Base-by-base conservation (phyloP, 2,888 invertebrate species). In the Erebia palarica region DNA sequence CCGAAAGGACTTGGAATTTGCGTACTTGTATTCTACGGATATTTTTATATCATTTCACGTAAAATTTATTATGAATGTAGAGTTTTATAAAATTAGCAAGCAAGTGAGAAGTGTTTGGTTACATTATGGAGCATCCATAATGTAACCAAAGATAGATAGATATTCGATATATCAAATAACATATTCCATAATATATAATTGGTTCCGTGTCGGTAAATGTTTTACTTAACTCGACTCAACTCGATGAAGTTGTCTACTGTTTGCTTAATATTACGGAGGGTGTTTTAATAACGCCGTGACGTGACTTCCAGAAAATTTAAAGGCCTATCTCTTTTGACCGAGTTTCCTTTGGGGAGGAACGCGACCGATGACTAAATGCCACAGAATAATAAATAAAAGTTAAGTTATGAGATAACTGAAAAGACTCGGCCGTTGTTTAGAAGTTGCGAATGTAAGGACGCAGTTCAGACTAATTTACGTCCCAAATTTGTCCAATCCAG, bases 271-370 rank as follows among this genome's bases (percentile, higher is more conserved):
- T 67, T 67, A 65, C 69, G 63, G 60, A 75, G 78, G 78, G 75
- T 79, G 78, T 83, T 83, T 81, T 78, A 78, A 80, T 78, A 82
- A 82, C 82, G 79, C 71, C 66, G 79, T 85, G 80, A 87, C 90
- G 90, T 91, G 90, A 84, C 85, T 83, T 55, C 69, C 80, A 78
- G 81, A 81, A 84, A 83, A 86, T 89, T 87, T 84, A 71, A 73
- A 82, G 85, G 89, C 84, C 88, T 90, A 86, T 67, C 70, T 70
- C 42, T 71, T 72, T 68, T 60, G 64, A 69, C 72, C 66, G 64
- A 68, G 42, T 73, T 71, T 65, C 60, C 68, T 49, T 63, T 21
- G 14, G 60, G 36, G 65, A 36, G 8, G 51, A 65, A 16, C 13
- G 49, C 1, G 13, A 44, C 42, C n/a, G 63, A 49, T 63, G 49